These are phyloP conservation scores for Zosterops lateralis DNA, from an alignment of 2,113 vertebrate genomes.

Conservation along the genomic window DNA sequence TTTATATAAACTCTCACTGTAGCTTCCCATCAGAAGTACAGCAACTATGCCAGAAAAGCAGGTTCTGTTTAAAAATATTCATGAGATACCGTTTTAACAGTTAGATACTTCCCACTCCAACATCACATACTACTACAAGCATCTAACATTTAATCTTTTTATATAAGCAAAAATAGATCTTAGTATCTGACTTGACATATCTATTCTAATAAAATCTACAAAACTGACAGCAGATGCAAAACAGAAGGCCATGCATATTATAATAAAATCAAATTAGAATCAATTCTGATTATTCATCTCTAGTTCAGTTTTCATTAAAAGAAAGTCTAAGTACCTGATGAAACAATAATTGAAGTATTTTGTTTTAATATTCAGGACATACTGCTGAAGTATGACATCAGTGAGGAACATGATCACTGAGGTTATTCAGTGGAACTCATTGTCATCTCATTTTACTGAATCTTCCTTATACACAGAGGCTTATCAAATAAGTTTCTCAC, in stretches of 20 bases:
- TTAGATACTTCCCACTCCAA: neutral
- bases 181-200: neutral
- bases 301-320: conserved; percentile 10
- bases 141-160: conserved; percentile 12
- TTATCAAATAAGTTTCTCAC: neutral
- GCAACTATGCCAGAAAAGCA: neutral
- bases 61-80: neutral
- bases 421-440: neutral
- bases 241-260: neutral
- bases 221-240: conserved; percentile 38
- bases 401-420: neutral
- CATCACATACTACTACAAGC: neutral
- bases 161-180: conserved; percentile 17
- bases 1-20: neutral
- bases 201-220: conserved; percentile 25
- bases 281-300: conserved; percentile 10
- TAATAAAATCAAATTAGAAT: conserved; percentile 29
- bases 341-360: neutral
- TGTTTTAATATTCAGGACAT: conserved; percentile 6
- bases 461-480: neutral
- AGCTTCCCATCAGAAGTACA: neutral
- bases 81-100: neutral
- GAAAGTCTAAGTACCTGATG: neutral
- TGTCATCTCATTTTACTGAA: neutral
- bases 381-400: neutral